Evolutionary conservation across 1,140 invertebrate species (phyloP).

Genomic region (Hydropsyche tenuis): DNA sequence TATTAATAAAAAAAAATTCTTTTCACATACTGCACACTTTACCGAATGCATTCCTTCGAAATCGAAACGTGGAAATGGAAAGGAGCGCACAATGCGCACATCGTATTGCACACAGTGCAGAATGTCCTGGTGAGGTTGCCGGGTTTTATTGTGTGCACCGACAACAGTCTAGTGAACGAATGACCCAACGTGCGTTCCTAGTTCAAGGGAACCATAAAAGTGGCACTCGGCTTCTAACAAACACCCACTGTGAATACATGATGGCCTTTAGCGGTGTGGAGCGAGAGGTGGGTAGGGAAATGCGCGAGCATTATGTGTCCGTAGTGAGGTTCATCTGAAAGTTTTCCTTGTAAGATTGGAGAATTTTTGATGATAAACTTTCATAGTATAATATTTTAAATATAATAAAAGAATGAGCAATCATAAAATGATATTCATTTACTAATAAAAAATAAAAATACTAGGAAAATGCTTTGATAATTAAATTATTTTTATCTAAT

Average conservation of each 20-base stretch:
- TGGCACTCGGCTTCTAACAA: not conserved
- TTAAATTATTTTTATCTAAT: no score
- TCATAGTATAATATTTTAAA: no score
- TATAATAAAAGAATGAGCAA: no score
- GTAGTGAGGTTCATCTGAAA: not conserved
- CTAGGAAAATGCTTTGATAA: no score
- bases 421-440: no score
- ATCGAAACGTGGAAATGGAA: slow-evolving; percentile 33
- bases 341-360: not conserved
- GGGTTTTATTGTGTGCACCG: slow-evolving; percentile 25
- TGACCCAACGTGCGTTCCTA: slow-evolving; percentile 35
- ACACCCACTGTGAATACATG: slow-evolving; percentile 20
- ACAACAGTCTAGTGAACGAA: slow-evolving; percentile 34
- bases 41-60: slow-evolving; percentile 24
- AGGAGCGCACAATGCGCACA: not conserved
- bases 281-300: no score
- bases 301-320: not conserved
- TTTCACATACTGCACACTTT: not conserved
- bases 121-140: not conserved
- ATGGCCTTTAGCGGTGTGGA: no score
- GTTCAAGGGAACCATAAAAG: slow-evolving; percentile 36
- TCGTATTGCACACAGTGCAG: no score
- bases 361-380: no score
- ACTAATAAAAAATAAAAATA: no score
- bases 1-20: no score